Base-by-base conservation (phyloP, 2,888 invertebrate genomes). In the Brachyopa scutellaris region DNA sequence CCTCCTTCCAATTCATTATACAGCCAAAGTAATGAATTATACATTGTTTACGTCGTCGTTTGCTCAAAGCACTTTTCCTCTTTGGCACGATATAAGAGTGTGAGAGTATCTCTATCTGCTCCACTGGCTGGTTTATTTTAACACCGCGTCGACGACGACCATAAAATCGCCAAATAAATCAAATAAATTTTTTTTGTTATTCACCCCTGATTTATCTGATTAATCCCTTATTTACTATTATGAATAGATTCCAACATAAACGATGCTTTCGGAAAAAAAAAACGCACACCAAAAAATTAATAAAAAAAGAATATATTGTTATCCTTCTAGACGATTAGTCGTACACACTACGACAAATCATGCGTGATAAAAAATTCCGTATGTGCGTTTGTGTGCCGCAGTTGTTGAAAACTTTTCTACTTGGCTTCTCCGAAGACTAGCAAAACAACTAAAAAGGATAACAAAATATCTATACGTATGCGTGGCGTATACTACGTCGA, bases 181-280 rank as follows among this genome's bases (percentile, higher is more conserved):
- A 82, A 45, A 70, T n/a, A 51, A 57, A 53, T 38, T 38, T 21
- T 31, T 64, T 49, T 53, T 62, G 77, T 66, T 64, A 73, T 79
- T 77, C 49, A 70, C 64, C 61, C 69, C 26, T 82, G 80, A 82
- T 77, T 82, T 82, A 82, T 82, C 76, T 82, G 80, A 77, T 76
- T 82, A 82, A 82, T 82, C 80, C 62, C 80, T 70, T 57, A 49
- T 82, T 82, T 82, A 82, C 76, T 69, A 82, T 82, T 82, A 70
- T 59, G 77, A 77, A 77, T 77, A 76, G 80, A 80, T 80, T 64
- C 67, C 67, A 40, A 31, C 67, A 17, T 51, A 70, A 82, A 49
- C 70, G 57, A 70, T 80, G 66, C 67, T 59, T 66, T 38, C 61
- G 40, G 40, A 47, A 23, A 7, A 21, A 19, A 23, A 53, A 11